These are phyloP conservation scores for Macroteleia sp. DNA, from an alignment of 2,888 invertebrate genomes.

Conservation along the genomic window DNA sequence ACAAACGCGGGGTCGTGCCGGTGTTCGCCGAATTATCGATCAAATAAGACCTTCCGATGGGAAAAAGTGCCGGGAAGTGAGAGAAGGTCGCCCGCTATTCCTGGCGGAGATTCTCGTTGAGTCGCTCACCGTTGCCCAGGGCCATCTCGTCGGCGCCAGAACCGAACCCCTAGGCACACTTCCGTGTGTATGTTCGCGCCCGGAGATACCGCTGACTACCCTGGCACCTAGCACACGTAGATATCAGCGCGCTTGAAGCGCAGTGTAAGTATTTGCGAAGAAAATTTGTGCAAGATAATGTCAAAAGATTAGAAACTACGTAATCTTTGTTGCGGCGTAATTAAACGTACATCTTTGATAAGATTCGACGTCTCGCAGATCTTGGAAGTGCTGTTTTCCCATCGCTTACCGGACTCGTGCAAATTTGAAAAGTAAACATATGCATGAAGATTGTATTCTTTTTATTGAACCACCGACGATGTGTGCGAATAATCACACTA, in stretches of 20 bases:
- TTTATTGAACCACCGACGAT: too few relatives aligned
- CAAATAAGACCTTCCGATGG: conserved; percentile 71
- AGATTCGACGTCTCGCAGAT: too few relatives aligned
- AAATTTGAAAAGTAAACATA: too few relatives aligned
- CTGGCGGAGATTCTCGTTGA: conserved; percentile 15
- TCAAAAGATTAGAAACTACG: not conserved
- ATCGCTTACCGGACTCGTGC: too few relatives aligned
- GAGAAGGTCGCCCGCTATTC: conserved; percentile 35
- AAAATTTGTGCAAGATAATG: not conserved
- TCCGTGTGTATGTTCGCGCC: conserved; percentile 72
- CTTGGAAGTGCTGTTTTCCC: too few relatives aligned
- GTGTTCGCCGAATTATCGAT: conserved; percentile 76
- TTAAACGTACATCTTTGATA: too few relatives aligned
- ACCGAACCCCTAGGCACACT: conserved; percentile 16
- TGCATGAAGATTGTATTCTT: too few relatives aligned
- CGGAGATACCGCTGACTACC: conserved; percentile 74
- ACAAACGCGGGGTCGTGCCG: conserved; percentile 50
- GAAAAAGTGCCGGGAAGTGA: conserved; percentile 64
- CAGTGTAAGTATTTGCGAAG: conserved; percentile 36
- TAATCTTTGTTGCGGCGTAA: too few relatives aligned
- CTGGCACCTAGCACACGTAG: conserved; percentile 76
- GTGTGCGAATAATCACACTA: too few relatives aligned
- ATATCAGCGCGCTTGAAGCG: conserved; percentile 48
- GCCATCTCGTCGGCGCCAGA: conserved; percentile 14
- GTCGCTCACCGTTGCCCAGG: conserved; percentile 1